Conservation (phyloP, 2,113 vertebrate genomes). For the Amazona guildingii region DNA sequence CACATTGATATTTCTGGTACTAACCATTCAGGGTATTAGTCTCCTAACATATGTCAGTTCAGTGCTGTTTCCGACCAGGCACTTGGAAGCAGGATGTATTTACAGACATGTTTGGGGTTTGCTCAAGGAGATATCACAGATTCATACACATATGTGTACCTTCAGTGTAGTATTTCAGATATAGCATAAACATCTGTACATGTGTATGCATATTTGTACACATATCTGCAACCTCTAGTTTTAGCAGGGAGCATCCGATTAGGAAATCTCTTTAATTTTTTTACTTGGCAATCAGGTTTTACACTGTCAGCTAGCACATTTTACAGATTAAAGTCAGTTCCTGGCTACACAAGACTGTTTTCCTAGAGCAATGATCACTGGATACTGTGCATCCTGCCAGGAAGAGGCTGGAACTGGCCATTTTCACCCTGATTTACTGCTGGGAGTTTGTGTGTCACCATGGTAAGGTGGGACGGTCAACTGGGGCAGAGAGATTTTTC, state of each 20-base stretch:
- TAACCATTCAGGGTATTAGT: neutral
- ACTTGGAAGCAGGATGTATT: neutral
- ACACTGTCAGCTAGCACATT: neutral
- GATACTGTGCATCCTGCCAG: neutral
- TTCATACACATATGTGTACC: neutral
- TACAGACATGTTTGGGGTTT: neutral
- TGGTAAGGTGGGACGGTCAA: neutral
- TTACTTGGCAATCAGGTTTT: neutral
- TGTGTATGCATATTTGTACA: accelerated
- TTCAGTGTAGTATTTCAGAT: neutral
- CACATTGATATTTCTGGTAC: neutral
- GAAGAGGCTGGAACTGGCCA: neutral
- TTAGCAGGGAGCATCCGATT: neutral
- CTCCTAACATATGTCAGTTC: neutral
- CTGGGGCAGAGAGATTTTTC: neutral
- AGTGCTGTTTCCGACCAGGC: neutral
- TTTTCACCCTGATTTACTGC: neutral
- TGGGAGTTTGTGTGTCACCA: neutral
- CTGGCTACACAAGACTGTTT: neutral
- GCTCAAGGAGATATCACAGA: neutral
- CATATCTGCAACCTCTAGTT: neutral
- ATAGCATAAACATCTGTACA: neutral
- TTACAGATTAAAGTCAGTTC: neutral
- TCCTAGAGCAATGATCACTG: neutral
- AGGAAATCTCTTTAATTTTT: neutral